Conservation (phyloP, 2,888 invertebrate species). For the Orthosia gracilis region DNA sequence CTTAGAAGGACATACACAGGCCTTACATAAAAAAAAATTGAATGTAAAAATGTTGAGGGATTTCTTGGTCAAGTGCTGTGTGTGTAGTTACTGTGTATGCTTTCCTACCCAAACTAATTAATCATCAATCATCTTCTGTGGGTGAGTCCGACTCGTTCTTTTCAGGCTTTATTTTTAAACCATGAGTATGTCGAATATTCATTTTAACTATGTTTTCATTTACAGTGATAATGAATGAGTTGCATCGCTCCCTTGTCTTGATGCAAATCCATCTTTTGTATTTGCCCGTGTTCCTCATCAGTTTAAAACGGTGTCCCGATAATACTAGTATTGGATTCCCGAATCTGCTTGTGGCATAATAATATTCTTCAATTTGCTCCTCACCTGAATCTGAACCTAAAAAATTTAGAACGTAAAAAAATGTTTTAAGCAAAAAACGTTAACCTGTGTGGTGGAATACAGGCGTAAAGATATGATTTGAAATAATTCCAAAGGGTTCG, state of each 20-base stretch:
- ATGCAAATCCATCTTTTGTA: constrained; percentile 76
- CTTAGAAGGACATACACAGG: too few relatives aligned
- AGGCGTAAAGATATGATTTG: background rate
- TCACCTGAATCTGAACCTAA: constrained; percentile 62
- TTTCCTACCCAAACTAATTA: constrained; percentile 22
- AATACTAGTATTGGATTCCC: constrained; percentile 74
- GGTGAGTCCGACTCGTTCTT: background rate
- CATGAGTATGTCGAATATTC: constrained; percentile 70
- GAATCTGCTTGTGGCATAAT: constrained; percentile 70
- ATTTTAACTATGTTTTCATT: constrained; percentile 69
- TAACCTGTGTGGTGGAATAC: background rate
- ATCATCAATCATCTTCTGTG: background rate
- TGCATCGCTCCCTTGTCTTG: constrained; percentile 72
- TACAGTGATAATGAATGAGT: constrained; percentile 72
- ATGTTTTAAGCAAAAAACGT: background rate
- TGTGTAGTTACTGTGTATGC: too few relatives aligned
- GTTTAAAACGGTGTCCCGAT: constrained; percentile 70
- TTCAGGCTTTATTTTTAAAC: constrained; percentile 21
- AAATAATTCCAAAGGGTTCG: too few relatives aligned
- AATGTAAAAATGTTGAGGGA: background rate
- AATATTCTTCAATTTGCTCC: constrained; percentile 69
- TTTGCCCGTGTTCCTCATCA: constrained; percentile 66
- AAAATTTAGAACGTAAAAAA: constrained; percentile 34
- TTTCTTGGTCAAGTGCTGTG: background rate
- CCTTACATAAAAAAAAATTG: background rate